Base-by-base conservation (phyloP, 1,140 invertebrate genomes). In the Drosophila jambulina region DNA sequence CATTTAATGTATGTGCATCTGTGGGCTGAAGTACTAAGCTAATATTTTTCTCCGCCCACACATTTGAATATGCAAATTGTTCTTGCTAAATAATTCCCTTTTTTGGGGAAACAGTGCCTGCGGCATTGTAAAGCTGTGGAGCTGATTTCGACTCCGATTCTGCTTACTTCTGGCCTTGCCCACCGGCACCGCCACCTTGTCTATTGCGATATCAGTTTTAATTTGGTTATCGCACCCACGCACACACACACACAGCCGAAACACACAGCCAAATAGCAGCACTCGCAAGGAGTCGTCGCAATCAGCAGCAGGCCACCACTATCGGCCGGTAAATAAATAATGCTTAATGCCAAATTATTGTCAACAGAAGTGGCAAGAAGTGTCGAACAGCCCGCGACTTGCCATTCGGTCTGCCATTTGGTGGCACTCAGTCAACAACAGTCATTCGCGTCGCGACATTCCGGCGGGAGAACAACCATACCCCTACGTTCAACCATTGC, bases 291-390 rank as follows among this genome's bases (percentile, higher is more conserved):
- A 64, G 62, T 25, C 27, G 62, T 74, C 64, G 70, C 78, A 72
- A 79, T 74, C 71, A 57, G 54, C 49, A 61, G 34, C 27, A 27
- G 40, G 46, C 45, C 74, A 49, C 70, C 78, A 84, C 70, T 90
- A 88, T 88, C 85, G 80, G 75, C 54, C 74, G 70, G 38, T 75
- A 69, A 90, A 85, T 90, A 88, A 88, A 88, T 90, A 88, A 82
- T 74, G 60, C 75, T 88, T 88, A 88, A 88, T 81, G 70, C 85
- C 85, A 75, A 69, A 88, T 90, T 90, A 88, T 88, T 81, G 81
- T 82, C 78, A 88, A 71, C 70, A 70, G 49, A 74, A 82, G 58
- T 65, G 78, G 60, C 70, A 74, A 69, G 65, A 78, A 81, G 78
- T 78, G 84, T 87, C 82, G 84, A 83, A 78, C 71, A 64, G 61